Conservation (phyloP, 2,888 invertebrate genomes). For the Tribolium freemani region DNA sequence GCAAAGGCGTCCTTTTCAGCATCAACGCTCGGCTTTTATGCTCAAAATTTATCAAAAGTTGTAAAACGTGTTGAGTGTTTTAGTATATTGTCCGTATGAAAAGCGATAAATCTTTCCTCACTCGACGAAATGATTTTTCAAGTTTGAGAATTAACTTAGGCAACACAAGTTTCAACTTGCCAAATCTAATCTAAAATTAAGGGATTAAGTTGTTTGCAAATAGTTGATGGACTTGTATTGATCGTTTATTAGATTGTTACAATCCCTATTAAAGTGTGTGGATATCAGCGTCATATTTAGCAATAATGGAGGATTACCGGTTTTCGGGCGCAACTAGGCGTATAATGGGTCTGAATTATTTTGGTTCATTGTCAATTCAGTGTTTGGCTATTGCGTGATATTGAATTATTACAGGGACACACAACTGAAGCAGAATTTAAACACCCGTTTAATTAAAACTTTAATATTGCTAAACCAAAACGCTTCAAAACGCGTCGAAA, state of each 20-base stretch:
- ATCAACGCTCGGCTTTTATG: background rate
- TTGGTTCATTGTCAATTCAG: background rate
- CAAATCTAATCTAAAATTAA: background rate
- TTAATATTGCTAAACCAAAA: no score
- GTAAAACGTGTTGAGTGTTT: slow-evolving; percentile 10
- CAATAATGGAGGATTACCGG: slow-evolving; percentile 6
- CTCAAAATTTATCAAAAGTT: slow-evolving; percentile 5
- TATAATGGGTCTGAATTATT: background rate
- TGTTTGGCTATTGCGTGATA: background rate
- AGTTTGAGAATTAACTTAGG: background rate
- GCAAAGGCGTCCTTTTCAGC: background rate
- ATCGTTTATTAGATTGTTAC: slow-evolving; percentile 4
- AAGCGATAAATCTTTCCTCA: slow-evolving; percentile 10
- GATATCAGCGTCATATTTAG: slow-evolving; percentile 18
- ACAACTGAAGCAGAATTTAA: background rate
- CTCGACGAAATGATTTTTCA: no score
- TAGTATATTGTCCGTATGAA: background rate
- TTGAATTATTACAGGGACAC: background rate
- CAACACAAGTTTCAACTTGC: background rate
- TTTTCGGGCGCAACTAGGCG: background rate
- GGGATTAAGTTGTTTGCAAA: background rate
- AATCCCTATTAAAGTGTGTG: slow-evolving; percentile 10
- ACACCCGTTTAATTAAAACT: background rate
- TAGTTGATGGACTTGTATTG: slow-evolving; percentile 13
- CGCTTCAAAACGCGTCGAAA: no score